phyloP scores from a whole-genome alignment of 2,113 vertebrate genomes.

The Chaetura pelagica region DNA sequence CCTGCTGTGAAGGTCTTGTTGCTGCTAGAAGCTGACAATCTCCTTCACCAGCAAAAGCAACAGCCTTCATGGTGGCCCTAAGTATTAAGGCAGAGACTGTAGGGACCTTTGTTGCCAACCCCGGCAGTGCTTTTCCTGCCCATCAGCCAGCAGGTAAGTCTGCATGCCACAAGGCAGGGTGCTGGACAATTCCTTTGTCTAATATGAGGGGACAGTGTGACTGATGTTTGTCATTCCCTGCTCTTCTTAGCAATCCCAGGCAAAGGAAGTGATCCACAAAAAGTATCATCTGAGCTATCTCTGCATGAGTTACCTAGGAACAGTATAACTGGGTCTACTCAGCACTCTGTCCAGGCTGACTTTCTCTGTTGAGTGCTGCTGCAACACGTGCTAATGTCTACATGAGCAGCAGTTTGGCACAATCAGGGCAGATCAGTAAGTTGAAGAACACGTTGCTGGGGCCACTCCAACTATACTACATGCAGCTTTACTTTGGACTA shows the following conservation, averaged over 20 bases:
- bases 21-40: background rate
- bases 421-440: background rate
- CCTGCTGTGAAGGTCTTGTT: accelerated
- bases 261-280: background rate
- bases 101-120: background rate
- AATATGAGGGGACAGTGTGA: background rate
- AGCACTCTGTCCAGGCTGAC: background rate
- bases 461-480: background rate
- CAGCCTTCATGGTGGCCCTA: background rate
- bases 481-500: background rate
- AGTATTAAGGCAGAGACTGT: background rate
- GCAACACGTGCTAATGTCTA: background rate
- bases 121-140: background rate
- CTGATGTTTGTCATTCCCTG: background rate
- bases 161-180: background rate
- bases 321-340: background rate
- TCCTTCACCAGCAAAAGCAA: background rate
- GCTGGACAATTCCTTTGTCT: background rate
- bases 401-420: background rate
- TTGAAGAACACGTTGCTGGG: background rate
- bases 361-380: background rate
- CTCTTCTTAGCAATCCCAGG: background rate
- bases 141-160: background rate
- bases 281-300: background rate
- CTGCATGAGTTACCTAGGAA: background rate